phyloP scores from a whole-genome alignment of 1,140 invertebrate species.

The Lasioglossum baleicum region DNA sequence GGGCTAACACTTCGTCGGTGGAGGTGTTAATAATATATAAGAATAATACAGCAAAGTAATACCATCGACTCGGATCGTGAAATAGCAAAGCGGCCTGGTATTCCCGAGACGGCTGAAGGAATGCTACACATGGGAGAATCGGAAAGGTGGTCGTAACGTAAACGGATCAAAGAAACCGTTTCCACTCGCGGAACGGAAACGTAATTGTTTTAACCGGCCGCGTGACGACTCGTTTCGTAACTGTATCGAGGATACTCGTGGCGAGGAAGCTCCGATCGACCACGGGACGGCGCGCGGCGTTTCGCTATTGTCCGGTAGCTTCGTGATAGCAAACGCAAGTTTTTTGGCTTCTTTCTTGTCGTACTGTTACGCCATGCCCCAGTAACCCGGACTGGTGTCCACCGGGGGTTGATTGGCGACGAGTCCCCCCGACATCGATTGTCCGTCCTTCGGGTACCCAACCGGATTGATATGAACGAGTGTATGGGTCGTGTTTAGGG shows the following conservation, averaged over 20 bases:
- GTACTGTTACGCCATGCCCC: constrained; percentile 43
- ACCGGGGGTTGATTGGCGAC: constrained; percentile 25
- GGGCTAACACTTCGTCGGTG: too few relatives aligned
- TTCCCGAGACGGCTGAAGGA: neutral
- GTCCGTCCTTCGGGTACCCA: neutral
- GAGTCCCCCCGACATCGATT: constrained; percentile 37
- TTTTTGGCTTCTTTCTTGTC: constrained; percentile 49
- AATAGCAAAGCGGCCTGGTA: too few relatives aligned
- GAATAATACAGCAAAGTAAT: too few relatives aligned
- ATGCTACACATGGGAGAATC: neutral
- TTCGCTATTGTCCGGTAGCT: constrained; percentile 37
- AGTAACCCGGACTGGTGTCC: constrained; percentile 48
- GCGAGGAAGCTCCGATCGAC: constrained; percentile 27
- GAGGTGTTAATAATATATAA: too few relatives aligned
- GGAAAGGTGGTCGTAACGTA: neutral
- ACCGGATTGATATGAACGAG: neutral
- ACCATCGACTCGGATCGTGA: too few relatives aligned
- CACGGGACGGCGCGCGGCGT: constrained; percentile 2
- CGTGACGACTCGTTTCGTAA: constrained; percentile 23
- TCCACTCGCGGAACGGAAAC: neutral
- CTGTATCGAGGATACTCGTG: neutral
- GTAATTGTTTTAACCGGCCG: constrained; percentile 15
- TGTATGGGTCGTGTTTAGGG: neutral
- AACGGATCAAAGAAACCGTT: constrained; percentile 20
- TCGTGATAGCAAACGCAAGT: constrained; percentile 54